A percentile compares a stretch with the other conserved stretches of the same genome.
phyloP scores from a whole-genome alignment of 2,888 invertebrate genomes.

The Dinocampus coccinellae region DNA sequence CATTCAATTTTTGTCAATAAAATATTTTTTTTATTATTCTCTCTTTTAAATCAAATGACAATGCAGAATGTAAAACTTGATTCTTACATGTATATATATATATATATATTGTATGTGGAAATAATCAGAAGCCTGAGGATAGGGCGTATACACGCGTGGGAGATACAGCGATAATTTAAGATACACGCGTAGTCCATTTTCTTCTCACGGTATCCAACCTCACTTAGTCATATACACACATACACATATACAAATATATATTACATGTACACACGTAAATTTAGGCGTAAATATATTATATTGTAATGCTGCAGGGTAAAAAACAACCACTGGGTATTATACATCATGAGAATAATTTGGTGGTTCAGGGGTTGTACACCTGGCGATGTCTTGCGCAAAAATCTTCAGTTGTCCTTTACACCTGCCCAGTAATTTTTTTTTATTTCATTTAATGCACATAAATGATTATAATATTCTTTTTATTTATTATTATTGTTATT shows the following conservation, averaged over 20 bases:
- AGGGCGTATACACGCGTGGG: constrained; percentile 21
- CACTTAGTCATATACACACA: background rate
- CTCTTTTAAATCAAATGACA: too few relatives aligned
- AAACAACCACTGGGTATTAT: background rate
- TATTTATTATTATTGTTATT: too few relatives aligned
- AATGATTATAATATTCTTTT: too few relatives aligned
- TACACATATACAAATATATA: background rate
- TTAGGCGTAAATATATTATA: background rate
- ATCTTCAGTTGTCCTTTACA: constrained; percentile 14
- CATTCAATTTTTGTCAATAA: too few relatives aligned
- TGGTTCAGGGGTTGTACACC: constrained; percentile 6
- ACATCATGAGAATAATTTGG: background rate
- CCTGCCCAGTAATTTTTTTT: too few relatives aligned
- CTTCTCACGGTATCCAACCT: background rate
- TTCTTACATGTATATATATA: background rate
- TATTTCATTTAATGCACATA: too few relatives aligned
- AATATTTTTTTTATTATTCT: too few relatives aligned
- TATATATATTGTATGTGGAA: background rate
- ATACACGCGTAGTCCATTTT: background rate
- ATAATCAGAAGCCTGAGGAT: constrained; percentile 19
- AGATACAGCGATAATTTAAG: constrained; percentile 21
- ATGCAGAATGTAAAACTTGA: too few relatives aligned
- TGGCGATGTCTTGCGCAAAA: constrained; percentile 7
- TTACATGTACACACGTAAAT: background rate
- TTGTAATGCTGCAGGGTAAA: background rate